A percentile compares a stretch with the other conserved stretches of the same genome.
These are phyloP conservation scores for Molossus alvarezi DNA, from an alignment of 2,797 vertebrate species.

Conservation along the genomic window DNA sequence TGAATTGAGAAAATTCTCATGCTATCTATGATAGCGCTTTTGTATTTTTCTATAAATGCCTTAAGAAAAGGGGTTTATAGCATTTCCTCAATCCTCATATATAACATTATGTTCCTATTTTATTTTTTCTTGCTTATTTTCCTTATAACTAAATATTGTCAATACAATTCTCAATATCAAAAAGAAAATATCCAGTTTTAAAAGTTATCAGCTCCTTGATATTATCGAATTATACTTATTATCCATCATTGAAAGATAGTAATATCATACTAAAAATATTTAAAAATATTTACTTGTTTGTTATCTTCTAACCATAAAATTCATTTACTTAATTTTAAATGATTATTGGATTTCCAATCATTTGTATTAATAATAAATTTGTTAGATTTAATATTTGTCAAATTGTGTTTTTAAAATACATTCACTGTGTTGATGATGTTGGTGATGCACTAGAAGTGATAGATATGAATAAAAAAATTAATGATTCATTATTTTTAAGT, in stretches of 20 bases:
- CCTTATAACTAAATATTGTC: background rate
- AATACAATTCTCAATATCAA: background rate
- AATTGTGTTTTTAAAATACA: background rate
- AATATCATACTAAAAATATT: background rate
- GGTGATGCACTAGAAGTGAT: background rate
- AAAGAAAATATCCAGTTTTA: background rate
- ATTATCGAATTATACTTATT: background rate
- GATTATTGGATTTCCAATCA: background rate
- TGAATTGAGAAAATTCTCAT: background rate
- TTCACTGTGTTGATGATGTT: background rate
- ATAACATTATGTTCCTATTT: background rate
- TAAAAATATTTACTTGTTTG: background rate
- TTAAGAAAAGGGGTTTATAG: background rate
- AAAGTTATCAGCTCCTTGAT: background rate
- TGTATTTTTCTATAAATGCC: background rate
- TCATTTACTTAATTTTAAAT: conserved; percentile 9
- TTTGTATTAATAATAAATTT: background rate
- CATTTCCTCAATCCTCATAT: background rate
- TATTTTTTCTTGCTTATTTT: background rate
- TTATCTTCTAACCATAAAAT: background rate
- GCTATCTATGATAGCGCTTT: background rate
- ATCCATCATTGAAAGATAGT: background rate
- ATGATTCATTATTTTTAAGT: background rate
- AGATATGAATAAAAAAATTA: background rate
- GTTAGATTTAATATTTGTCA: background rate